Conservation (phyloP, 2,888 invertebrate genomes). For the Dimorphilus gyrociliatus region DNA sequence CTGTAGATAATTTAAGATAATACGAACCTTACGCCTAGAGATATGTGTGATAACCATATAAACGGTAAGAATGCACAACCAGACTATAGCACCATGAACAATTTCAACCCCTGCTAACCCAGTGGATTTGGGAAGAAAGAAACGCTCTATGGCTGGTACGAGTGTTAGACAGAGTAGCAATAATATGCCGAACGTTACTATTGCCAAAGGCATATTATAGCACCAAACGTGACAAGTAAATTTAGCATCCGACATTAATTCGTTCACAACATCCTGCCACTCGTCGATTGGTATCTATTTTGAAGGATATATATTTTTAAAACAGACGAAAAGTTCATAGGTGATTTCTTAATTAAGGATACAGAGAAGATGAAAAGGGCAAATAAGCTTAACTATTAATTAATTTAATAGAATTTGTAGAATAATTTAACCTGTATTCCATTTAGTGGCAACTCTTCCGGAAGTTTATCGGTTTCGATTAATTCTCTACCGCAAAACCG, state of each 20-base stretch:
- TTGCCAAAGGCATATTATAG: conserved; percentile 13
- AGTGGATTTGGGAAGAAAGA: not conserved
- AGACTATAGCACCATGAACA: conserved; percentile 12
- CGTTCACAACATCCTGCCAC: conserved; percentile 7
- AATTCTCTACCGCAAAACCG: conserved; percentile 9
- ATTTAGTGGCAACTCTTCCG: conserved; percentile 9
- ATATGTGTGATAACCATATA: conserved; percentile 11
- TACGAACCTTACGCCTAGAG: conserved; percentile 9
- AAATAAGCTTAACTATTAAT: no score
- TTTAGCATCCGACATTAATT: conserved; percentile 10
- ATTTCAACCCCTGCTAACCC: conserved; percentile 8
- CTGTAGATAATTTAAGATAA: not conserved
- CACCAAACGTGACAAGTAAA: conserved; percentile 13
- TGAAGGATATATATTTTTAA: conserved; percentile 1
- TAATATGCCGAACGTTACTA: conserved; percentile 10
- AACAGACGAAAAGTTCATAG: no score
- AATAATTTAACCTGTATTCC: conserved; percentile 9
- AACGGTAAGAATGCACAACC: conserved; percentile 11
- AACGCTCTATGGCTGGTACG: conserved; percentile 9
- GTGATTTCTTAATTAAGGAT: no score
- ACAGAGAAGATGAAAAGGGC: no score
- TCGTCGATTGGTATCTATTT: conserved; percentile 10
- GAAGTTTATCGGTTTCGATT: conserved; percentile 8
- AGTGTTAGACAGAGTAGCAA: conserved; percentile 9
- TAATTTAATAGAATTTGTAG: no score